Evolutionary conservation across 2,797 vertebrate species (phyloP).

Genomic region (Urocyon cinereoargenteus): DNA sequence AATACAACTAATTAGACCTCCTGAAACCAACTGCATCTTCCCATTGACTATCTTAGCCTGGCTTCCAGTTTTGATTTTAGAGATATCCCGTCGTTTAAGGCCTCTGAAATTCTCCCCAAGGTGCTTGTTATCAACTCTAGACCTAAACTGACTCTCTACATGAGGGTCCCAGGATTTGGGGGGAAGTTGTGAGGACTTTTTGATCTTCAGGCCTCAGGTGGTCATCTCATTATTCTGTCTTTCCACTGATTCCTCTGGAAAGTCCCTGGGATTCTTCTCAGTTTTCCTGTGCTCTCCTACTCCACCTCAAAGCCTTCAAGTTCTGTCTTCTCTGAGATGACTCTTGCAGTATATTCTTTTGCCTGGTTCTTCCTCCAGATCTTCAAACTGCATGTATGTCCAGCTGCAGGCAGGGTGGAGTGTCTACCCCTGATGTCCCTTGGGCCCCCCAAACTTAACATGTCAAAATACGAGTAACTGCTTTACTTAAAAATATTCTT

Average conservation of each 20-base stretch:
- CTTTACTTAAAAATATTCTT: background rate
- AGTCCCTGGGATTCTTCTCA: background rate
- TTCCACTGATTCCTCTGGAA: background rate
- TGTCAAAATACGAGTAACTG: background rate
- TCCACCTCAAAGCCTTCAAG: background rate
- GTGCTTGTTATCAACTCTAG: background rate
- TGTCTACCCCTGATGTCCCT: background rate
- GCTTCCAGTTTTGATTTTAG: constrained; percentile 23
- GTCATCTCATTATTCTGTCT: background rate
- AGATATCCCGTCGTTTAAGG: background rate
- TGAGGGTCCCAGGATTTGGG: background rate
- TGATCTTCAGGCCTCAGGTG: background rate
- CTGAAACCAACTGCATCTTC: background rate
- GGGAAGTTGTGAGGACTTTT: background rate
- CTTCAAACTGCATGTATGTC: background rate
- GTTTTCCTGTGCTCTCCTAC: background rate
- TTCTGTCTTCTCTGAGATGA: background rate
- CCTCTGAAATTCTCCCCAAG: background rate
- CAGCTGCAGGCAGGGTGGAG: background rate
- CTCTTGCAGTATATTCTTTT: background rate
- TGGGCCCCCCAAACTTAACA: background rate
- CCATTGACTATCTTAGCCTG: background rate
- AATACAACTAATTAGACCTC: background rate
- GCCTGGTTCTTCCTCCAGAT: background rate
- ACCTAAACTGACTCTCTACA: background rate